Percentiles rank a stretch among this genome's conserved stretches.
Conservation (phyloP, 2,888 invertebrate species). For the Trichopria drosophilae region DNA sequence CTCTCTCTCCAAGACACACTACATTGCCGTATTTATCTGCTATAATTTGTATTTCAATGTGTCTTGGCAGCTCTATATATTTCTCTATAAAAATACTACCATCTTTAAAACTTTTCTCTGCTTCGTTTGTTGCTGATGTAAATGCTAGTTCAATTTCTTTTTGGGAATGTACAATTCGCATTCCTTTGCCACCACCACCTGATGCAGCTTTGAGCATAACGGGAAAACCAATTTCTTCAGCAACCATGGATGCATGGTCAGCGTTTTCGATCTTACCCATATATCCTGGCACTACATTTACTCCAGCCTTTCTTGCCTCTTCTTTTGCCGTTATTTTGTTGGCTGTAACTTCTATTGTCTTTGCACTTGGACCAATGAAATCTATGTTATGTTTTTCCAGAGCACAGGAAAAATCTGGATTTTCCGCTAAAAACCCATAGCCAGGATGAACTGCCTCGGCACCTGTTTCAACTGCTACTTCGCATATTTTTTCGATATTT, state of each 20-base stretch:
- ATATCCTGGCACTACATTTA: conserved; percentile 18
- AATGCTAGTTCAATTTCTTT: conserved; percentile 18
- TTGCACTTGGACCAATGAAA: conserved; percentile 25
- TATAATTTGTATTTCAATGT: conserved; percentile 19
- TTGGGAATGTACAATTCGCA: conserved; percentile 19
- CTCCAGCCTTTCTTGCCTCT: conserved; percentile 16
- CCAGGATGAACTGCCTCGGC: conserved; percentile 21
- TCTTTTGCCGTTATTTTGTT: conserved; percentile 20
- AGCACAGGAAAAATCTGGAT: conserved; percentile 19
- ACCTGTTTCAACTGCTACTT: conserved; percentile 14
- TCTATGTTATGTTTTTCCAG: conserved; percentile 8
- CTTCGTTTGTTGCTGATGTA: conserved; percentile 16
- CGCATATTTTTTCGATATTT: conserved; percentile 15
- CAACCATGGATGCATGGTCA: conserved; percentile 12
- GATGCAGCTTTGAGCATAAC: conserved; percentile 24
- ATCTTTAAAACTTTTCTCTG: conserved; percentile 17
- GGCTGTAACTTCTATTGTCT: conserved; percentile 18
- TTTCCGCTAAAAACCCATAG: conserved; percentile 23
- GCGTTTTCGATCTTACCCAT: conserved; percentile 12
- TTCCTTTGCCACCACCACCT: conserved; percentile 26
- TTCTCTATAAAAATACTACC: conserved; percentile 20
- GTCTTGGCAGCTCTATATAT: conserved; percentile 15
- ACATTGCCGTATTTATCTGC: conserved; percentile 15
- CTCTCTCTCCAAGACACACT: conserved; percentile 17
- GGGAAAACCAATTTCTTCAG: conserved; percentile 22